Conservation (phyloP, 2,888 invertebrate species). For the Dolichomitus sp. region DNA sequence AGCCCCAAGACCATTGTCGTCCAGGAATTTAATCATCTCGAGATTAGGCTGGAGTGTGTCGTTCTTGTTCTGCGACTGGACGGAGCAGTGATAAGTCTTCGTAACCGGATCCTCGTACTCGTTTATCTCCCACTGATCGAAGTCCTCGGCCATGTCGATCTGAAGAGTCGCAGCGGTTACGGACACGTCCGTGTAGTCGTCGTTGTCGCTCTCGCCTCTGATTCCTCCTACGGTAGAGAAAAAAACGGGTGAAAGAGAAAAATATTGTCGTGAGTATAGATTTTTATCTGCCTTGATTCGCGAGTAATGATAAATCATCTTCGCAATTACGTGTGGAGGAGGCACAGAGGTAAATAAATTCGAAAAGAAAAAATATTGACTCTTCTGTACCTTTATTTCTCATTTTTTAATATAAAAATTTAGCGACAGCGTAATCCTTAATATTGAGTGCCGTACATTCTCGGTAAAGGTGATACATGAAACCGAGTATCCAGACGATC, state of each 20-base stretch:
- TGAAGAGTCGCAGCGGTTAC: constrained; percentile 68
- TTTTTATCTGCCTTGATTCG: constrained; percentile 56
- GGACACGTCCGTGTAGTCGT: constrained; percentile 72
- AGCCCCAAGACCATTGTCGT: constrained; percentile 68
- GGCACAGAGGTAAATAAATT: constrained; percentile 32
- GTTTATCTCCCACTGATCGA: constrained; percentile 72
- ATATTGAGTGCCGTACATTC: constrained; percentile 15
- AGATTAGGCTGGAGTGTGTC: constrained; percentile 68
- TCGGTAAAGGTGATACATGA: constrained; percentile 14
- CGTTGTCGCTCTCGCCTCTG: constrained; percentile 70
- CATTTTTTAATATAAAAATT: too few relatives aligned
- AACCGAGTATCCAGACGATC: constrained; percentile 2
- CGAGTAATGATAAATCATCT: constrained; percentile 61
- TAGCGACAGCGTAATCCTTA: not conserved
- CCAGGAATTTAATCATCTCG: constrained; percentile 66
- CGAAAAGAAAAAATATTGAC: not conserved
- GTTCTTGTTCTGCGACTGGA: constrained; percentile 63
- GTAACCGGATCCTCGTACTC: constrained; percentile 70
- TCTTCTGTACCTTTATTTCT: not conserved
- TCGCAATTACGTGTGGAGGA: constrained; percentile 11
- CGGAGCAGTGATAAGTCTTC: constrained; percentile 72
- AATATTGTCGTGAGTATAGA: constrained; percentile 64
- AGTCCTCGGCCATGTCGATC: constrained; percentile 72
- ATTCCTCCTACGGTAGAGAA: constrained; percentile 59
- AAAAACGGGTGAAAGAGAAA: constrained; percentile 44